phyloP scores from a whole-genome alignment of 2,797 vertebrate species.

The Pangasius macronema region DNA sequence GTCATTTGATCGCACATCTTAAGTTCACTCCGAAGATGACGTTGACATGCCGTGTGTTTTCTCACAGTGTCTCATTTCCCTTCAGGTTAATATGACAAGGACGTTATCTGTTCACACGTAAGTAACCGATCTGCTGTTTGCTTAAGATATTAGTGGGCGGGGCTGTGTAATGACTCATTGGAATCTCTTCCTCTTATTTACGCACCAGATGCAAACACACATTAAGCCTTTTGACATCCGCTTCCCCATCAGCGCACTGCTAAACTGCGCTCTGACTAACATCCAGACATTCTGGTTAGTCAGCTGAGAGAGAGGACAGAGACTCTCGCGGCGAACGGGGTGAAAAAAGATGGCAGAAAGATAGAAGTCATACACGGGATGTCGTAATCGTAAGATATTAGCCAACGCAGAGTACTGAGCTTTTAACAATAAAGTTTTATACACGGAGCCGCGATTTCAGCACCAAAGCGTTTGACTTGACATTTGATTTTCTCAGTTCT shows the following conservation, averaged over 20 bases:
- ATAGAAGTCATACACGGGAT: background rate
- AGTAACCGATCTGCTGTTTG: slow-evolving; percentile 3
- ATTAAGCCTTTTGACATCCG: background rate
- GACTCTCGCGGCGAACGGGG: background rate
- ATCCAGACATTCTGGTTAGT: slow-evolving; percentile 11
- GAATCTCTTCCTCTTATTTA: slow-evolving; percentile 5
- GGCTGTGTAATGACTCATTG: background rate
- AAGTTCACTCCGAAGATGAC: background rate
- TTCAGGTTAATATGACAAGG: background rate
- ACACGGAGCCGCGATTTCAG: background rate
- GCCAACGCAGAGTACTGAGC: background rate
- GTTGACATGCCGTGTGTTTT: background rate
- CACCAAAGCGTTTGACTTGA: no score
- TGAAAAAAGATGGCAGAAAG: background rate
- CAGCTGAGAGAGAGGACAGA: background rate
- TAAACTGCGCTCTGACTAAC: background rate
- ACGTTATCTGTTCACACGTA: background rate
- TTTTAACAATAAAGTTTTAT: background rate
- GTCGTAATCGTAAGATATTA: background rate
- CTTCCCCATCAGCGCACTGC: background rate
- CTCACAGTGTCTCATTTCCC: slow-evolving; percentile 37
- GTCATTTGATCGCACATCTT: background rate
- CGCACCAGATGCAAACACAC: background rate
- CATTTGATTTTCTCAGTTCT: no score
- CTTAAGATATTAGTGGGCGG: background rate